Conservation (phyloP, 2,797 vertebrate species). For the Sparidentex hasta region DNA sequence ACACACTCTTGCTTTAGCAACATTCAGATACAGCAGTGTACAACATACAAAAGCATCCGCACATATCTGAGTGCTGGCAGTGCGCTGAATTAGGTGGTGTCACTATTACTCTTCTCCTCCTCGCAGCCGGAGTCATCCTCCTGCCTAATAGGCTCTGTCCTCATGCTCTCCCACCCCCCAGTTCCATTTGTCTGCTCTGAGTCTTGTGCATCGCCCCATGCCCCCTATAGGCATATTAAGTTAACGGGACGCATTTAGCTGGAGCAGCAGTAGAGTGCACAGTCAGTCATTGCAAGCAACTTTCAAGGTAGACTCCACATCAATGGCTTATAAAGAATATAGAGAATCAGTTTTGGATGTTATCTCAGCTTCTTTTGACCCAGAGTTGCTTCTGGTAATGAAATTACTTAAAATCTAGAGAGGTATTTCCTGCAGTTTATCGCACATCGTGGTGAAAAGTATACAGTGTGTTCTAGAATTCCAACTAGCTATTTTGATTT, state of each 20-base stretch:
- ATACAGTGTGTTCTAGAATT: neutral
- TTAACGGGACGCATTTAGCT: conserved; percentile 42
- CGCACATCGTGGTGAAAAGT: neutral
- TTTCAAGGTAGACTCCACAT: conserved; percentile 22
- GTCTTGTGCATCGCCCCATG: conserved; percentile 8
- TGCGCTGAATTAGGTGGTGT: conserved; percentile 60
- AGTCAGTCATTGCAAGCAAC: conserved; percentile 6
- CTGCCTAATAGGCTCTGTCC: conserved; percentile 24
- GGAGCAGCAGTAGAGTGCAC: conserved; percentile 39
- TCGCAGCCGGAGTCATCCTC: conserved; percentile 22
- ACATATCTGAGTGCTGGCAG: conserved; percentile 29
- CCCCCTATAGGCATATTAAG: conserved; percentile 23
- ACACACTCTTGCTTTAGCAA: conserved; percentile 27
- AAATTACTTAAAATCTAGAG: neutral
- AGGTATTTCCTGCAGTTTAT: neutral
- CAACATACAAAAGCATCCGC: conserved; percentile 20
- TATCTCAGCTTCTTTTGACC: neutral
- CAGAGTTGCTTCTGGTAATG: neutral
- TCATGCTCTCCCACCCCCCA: conserved; percentile 30
- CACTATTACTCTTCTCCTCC: conserved; percentile 57
- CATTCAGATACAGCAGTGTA: conserved; percentile 10
- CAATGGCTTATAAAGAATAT: conserved; percentile 1
- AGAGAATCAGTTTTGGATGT: conserved; percentile 9
- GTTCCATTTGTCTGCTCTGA: conserved; percentile 45
- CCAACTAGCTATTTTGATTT: too few relatives aligned